phyloP scores from a whole-genome alignment of 2,113 vertebrate genomes.

The Cromileptes altivelis region DNA sequence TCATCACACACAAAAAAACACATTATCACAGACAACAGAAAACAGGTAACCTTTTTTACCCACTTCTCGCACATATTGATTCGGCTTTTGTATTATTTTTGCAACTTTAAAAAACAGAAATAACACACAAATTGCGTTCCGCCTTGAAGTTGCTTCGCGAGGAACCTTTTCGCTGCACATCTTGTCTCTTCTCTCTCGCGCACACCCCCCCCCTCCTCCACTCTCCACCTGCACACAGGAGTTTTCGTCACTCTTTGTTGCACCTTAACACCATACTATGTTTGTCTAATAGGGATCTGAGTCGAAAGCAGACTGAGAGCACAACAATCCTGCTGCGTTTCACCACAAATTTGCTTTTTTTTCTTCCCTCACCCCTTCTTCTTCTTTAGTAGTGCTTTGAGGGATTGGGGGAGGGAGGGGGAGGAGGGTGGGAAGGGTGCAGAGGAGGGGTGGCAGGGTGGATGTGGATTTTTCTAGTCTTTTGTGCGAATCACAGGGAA shows the following conservation, averaged over 20 bases:
- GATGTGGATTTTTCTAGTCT: slow-evolving; percentile 85
- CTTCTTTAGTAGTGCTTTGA: slow-evolving; percentile 81
- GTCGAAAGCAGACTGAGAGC: slow-evolving; percentile 70
- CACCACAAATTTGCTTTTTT: slow-evolving; percentile 78
- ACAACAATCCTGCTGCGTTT: slow-evolving; percentile 79
- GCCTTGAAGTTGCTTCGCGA: slow-evolving; percentile 70
- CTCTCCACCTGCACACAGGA: slow-evolving; percentile 63
- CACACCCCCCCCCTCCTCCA: background rate
- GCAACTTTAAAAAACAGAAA: slow-evolving; percentile 69
- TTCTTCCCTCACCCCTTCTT: slow-evolving; percentile 53
- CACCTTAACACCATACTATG: slow-evolving; percentile 76
- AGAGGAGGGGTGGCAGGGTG: slow-evolving; percentile 66
- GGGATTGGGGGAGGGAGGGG: slow-evolving; percentile 51
- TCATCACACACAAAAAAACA: slow-evolving; percentile 49
- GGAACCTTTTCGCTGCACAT: slow-evolving; percentile 43
- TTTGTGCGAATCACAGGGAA: slow-evolving; percentile 87
- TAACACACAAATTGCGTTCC: slow-evolving; percentile 66
- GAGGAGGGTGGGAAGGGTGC: slow-evolving; percentile 61
- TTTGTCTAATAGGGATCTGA: slow-evolving; percentile 86
- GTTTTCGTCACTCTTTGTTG: slow-evolving; percentile 79
- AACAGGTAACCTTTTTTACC: slow-evolving; percentile 58
- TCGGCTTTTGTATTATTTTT: slow-evolving; percentile 70
- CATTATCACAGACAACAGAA: slow-evolving; percentile 63
- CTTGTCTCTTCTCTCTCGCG: background rate
- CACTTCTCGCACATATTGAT: slow-evolving; percentile 41